Base-by-base conservation (phyloP, 2,888 invertebrate species). In the Exocentrus adspersus region DNA sequence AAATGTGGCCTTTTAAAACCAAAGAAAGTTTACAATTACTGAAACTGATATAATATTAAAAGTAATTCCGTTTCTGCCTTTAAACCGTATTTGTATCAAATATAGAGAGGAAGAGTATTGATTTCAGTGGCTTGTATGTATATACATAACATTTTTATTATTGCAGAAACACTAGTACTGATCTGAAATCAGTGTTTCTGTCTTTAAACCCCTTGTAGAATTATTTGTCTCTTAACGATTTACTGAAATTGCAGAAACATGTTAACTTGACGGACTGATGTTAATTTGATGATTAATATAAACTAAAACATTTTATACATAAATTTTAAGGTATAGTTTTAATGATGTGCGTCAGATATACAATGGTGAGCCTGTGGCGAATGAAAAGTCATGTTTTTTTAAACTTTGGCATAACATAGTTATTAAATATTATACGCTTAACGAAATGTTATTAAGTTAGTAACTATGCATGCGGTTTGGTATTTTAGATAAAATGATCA, bases 401-500 rank as follows among this genome's bases (percentile, higher is more conserved):
- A 54, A 53, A 54, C 54, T 54, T 53, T 42, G 9, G 17, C 28
- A 20, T 17, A 21, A 48, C 19, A 14, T 41, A 50, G 54, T 60
- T 62, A 62, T 52, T 62, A 57, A 62, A 57, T 57, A 56, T 62
- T 62, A 62, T 61, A 61, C 54, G 61, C 53, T 61, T 54, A 58
- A 48, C 14, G 30, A 46, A 21, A 48, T 32, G 24, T 45, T 51
- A 53, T 53, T 61, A 61, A 46, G 52, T 60, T 52, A 61, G 48
- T 28, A 28, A 46, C 46, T 59, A 68, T 66, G 68, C 64, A 70
- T 70, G 70, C 64, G 68, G 70, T 70, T 70, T 70, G 70, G 70
- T 70, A 66, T 62, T 65, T 56, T 66, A 70, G 64, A 60, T 58
- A 62, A 51, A 42, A 50, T 52, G 58, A 50, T 45, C 46, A 43